phyloP scores from a whole-genome alignment of 2,113 vertebrate genomes.

The Bettongia penicillata region DNA sequence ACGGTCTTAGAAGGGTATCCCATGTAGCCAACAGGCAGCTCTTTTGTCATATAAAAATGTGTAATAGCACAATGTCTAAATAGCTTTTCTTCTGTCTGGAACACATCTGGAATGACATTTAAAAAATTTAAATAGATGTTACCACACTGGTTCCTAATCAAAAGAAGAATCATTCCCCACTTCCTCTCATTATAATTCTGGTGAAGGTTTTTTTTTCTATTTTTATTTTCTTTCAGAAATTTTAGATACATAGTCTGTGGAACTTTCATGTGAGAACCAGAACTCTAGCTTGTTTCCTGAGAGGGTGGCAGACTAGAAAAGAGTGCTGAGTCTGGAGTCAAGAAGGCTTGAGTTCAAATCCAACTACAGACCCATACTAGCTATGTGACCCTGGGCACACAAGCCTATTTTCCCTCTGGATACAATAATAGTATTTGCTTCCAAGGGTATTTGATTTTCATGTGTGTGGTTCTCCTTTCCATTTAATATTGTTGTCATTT shows the following conservation, averaged over 20 bases:
- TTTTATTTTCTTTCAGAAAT: not conserved
- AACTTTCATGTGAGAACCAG: not conserved
- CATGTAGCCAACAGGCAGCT: not conserved
- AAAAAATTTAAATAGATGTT: not conserved
- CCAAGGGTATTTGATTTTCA: too few species aligned
- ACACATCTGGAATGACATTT: not conserved
- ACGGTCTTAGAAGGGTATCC: not conserved
- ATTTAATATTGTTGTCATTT: not conserved
- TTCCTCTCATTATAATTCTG: not conserved
- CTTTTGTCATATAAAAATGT: not conserved
- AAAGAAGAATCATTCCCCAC: not conserved
- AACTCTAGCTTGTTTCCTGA: not conserved
- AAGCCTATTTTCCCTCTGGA: not conserved
- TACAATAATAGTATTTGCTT: not conserved
- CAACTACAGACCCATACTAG: not conserved
- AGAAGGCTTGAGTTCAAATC: not conserved
- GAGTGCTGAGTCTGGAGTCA: not conserved
- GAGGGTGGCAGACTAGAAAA: not conserved
- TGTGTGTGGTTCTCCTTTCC: not conserved
- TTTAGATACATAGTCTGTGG: not conserved
- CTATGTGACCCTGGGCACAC: not conserved
- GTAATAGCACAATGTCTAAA: not conserved
- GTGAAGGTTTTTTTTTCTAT: not conserved
- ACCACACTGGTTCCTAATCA: not conserved
- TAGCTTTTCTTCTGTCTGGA: not conserved